Percentiles rank a stretch among this genome's conserved stretches.
Conservation (phyloP, 2,888 invertebrate genomes). For the Deroplatys truncata region DNA sequence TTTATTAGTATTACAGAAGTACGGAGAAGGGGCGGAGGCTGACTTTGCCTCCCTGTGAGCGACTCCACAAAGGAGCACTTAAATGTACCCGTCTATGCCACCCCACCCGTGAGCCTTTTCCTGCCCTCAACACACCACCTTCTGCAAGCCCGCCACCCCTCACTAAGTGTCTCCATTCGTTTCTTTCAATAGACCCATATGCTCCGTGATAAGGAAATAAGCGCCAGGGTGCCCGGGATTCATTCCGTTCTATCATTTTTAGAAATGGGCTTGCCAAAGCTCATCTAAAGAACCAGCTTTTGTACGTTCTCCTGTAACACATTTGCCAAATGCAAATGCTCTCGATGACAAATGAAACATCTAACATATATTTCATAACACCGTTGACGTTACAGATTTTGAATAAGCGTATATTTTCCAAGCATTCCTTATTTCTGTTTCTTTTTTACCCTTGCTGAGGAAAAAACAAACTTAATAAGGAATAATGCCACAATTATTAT, state of each 20-base stretch:
- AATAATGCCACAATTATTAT: too few relatives aligned
- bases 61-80: conserved; percentile 9
- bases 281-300: background rate
- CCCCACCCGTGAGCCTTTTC: background rate
- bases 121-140: background rate
- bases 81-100: background rate
- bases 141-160: background rate
- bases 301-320: too few relatives aligned
- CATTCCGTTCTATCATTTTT: background rate
- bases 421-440: too few relatives aligned
- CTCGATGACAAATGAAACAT: too few relatives aligned
- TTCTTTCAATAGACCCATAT: background rate
- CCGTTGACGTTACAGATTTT: too few relatives aligned
- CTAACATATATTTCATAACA: too few relatives aligned
- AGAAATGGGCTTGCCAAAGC: background rate
- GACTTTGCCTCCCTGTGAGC: background rate
- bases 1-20: background rate
- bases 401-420: too few relatives aligned
- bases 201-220: background rate
- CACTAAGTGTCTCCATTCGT: background rate
- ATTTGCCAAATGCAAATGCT: too few relatives aligned
- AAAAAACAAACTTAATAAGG: too few relatives aligned
- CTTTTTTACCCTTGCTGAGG: too few relatives aligned
- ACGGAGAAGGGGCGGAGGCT: background rate
- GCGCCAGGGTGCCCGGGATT: background rate